Evolutionary conservation across 2,888 invertebrate genomes (phyloP).

Genomic region (Bugula neritina): DNA sequence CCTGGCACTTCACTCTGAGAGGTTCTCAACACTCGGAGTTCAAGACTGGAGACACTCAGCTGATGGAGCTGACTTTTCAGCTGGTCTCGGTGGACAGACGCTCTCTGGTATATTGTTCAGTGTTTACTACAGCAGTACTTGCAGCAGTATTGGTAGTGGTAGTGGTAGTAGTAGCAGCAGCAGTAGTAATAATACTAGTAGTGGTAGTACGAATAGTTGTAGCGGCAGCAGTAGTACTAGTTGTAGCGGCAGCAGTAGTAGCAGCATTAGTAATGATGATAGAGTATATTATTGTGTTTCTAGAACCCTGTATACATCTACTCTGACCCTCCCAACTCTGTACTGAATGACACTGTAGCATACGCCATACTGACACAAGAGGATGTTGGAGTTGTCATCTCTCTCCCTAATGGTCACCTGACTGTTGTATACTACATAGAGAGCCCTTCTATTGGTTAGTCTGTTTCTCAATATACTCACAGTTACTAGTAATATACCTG

Average conservation of each 20-base stretch:
- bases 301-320: slow-evolving; percentile 87
- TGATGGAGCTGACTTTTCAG: not conserved
- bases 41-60: not conserved
- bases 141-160: not conserved
- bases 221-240: not conserved
- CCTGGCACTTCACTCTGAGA: not conserved
- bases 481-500: too few relatives aligned
- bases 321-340: slow-evolving; percentile 63
- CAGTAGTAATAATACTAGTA: not conserved
- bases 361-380: not conserved
- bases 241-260: not conserved
- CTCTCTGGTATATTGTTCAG: not conserved
- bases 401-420: not conserved
- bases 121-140: not conserved
- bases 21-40: not conserved
- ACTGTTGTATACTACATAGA: not conserved
- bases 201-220: not conserved
- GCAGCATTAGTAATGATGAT: not conserved
- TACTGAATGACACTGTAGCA: not conserved
- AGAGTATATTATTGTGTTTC: slow-evolving; percentile 15
- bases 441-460: not conserved
- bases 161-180: not conserved
- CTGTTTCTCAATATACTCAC: too few relatives aligned
- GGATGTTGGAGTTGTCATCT: slow-evolving; percentile 3
- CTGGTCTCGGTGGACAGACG: not conserved